Evolutionary conservation across 2,888 invertebrate genomes (phyloP).

Genomic region (Timandra comae): DNA sequence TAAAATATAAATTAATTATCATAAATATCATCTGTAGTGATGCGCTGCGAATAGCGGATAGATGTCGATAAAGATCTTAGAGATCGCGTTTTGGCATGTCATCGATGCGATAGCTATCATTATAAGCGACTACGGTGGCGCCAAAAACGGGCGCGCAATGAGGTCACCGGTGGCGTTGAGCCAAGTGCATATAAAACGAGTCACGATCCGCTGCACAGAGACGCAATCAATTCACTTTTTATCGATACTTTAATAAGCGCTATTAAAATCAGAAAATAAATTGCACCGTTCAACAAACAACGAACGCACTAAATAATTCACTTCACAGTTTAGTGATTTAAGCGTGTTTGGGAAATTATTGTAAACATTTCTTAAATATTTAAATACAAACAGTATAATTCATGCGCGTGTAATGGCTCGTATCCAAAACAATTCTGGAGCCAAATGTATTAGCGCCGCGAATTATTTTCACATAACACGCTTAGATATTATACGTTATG

Average conservation of each 20-base stretch:
- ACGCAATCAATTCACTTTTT: conserved; percentile 37
- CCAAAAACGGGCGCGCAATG: conserved; percentile 64
- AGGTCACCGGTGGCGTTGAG: conserved; percentile 64
- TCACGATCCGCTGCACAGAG: conserved; percentile 36
- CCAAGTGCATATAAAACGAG: conserved; percentile 60
- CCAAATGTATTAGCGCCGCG: conserved; percentile 21
- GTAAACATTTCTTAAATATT: conserved; percentile 34
- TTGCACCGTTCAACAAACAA: conserved; percentile 20
- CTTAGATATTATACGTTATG: conserved; percentile 24
- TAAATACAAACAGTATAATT: conserved; percentile 29
- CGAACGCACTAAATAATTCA: conserved; percentile 23
- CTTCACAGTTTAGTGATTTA: conserved; percentile 22
- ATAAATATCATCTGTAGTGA: conserved; percentile 31
- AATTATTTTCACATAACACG: conserved; percentile 30
- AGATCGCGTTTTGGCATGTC: conserved; percentile 55
- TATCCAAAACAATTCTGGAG: conserved; percentile 36
- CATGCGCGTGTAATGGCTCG: conserved; percentile 33
- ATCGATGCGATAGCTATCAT: conserved; percentile 58
- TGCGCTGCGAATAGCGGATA: conserved; percentile 33
- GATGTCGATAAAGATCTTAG: conserved; percentile 45
- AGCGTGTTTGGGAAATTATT: conserved; percentile 30
- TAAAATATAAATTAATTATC: conserved; percentile 10
- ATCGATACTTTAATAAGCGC: conserved; percentile 32
- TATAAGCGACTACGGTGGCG: conserved; percentile 57
- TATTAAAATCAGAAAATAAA: conserved; percentile 24